These are phyloP conservation scores for Zoanthus solanderi DNA, from an alignment of 92 coral and sea anemone species.

Conservation along the genomic window DNA sequence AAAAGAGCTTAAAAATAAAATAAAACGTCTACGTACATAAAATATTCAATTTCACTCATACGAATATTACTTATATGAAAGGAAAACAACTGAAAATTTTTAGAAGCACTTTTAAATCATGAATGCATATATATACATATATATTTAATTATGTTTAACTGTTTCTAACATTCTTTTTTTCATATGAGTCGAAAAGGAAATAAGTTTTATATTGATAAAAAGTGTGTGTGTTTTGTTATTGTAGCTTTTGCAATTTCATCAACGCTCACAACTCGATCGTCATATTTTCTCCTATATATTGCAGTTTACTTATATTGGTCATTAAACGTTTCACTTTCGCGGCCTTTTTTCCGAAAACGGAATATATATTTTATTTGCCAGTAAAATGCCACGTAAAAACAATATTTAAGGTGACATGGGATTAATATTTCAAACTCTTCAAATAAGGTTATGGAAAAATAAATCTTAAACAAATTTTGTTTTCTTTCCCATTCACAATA, in stretches of 20 bases:
- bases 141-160: neutral
- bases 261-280: neutral
- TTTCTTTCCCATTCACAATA: slow-evolving; percentile 14
- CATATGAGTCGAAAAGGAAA: neutral
- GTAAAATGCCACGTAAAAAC: slow-evolving; percentile 9
- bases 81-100: neutral
- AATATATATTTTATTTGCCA: neutral
- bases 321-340: neutral
- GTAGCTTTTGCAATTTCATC: neutral
- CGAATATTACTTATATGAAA: neutral
- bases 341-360: slow-evolving; percentile 18
- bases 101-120: neutral
- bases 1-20: neutral
- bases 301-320: neutral
- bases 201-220: neutral
- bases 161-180: neutral
- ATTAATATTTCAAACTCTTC: slow-evolving; percentile 25
- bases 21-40: neutral
- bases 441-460: slow-evolving; percentile 31
- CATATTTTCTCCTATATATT: neutral
- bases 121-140: neutral
- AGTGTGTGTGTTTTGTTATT: neutral
- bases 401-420: slow-evolving; percentile 8
- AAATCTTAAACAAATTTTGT: slow-evolving; percentile 18
- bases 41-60: neutral